These are phyloP conservation scores for Dynastes grantii DNA, from an alignment of 2,888 invertebrate species.

Conservation along the genomic window DNA sequence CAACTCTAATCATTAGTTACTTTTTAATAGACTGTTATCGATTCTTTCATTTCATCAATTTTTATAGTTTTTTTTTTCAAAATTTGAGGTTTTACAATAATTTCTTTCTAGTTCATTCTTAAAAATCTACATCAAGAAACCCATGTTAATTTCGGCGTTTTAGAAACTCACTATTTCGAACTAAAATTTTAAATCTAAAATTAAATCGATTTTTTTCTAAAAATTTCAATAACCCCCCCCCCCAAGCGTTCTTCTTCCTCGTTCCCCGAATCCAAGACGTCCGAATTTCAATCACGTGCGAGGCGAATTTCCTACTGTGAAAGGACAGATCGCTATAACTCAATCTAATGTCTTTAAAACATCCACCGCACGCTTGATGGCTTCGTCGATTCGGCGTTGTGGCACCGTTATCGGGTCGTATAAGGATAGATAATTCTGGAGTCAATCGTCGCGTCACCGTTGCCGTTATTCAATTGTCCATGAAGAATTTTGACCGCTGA, in stretches of 20 bases:
- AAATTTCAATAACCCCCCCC: neutral
- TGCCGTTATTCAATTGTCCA: conserved; percentile 22
- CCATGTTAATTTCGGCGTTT: neutral
- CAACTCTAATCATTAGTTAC: no score
- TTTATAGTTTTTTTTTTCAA: no score
- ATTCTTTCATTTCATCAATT: no score
- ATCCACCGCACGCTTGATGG: conserved; percentile 12
- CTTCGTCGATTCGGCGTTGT: conserved; percentile 3
- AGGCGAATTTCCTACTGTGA: conserved; percentile 26
- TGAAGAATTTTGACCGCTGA: conserved; percentile 31
- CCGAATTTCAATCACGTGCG: conserved; percentile 32
- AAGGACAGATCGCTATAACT: conserved; percentile 19
- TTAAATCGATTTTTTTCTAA: neutral
- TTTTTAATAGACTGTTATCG: no score
- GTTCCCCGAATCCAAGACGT: neutral
- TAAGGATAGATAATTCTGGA: conserved; percentile 16
- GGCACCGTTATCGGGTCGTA: conserved; percentile 12
- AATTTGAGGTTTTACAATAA: neutral
- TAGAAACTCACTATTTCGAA: neutral
- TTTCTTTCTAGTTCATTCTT: no score
- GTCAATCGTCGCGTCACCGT: conserved; percentile 18
- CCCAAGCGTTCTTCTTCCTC: neutral
- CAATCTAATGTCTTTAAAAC: conserved; percentile 35
- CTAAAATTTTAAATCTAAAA: conserved; percentile 11
- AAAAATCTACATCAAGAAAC: neutral